phyloP scores from a whole-genome alignment of 1,140 invertebrate species.

The Eufriesea mexicana region DNA sequence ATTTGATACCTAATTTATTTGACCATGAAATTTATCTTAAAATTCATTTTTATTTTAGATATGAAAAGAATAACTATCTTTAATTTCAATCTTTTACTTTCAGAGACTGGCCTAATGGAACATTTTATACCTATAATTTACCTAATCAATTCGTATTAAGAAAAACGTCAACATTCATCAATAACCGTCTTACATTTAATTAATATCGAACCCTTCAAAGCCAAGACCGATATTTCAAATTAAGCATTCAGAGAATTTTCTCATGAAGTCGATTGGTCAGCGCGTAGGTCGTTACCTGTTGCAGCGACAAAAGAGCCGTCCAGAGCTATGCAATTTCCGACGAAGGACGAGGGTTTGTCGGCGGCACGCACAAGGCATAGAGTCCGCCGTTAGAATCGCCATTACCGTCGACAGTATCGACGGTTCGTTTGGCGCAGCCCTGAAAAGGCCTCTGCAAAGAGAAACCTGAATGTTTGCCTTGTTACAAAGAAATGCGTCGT shows the following conservation, averaged over 20 bases:
- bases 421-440: constrained; percentile 36
- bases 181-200: background rate
- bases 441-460: constrained; percentile 19
- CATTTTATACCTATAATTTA: no score
- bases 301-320: constrained; percentile 45
- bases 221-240: background rate
- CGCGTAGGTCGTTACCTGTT: constrained; percentile 20
- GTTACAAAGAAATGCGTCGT: constrained; percentile 32
- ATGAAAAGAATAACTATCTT: no score
- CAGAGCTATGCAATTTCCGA: constrained; percentile 41
- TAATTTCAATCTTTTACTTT: no score
- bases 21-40: no score
- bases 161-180: no score
- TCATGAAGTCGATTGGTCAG: background rate
- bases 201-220: background rate
- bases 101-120: no score
- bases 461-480: constrained; percentile 44
- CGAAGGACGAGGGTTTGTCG: constrained; percentile 40
- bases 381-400: constrained; percentile 46
- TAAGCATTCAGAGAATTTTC: constrained; percentile 12
- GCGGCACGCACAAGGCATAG: constrained; percentile 23
- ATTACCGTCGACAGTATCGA: constrained; percentile 44
- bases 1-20: no score
- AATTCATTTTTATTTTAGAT: no score
- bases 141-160: no score